Conservation (phyloP, 2,113 vertebrate genomes). For the Grammomys surdaster region DNA sequence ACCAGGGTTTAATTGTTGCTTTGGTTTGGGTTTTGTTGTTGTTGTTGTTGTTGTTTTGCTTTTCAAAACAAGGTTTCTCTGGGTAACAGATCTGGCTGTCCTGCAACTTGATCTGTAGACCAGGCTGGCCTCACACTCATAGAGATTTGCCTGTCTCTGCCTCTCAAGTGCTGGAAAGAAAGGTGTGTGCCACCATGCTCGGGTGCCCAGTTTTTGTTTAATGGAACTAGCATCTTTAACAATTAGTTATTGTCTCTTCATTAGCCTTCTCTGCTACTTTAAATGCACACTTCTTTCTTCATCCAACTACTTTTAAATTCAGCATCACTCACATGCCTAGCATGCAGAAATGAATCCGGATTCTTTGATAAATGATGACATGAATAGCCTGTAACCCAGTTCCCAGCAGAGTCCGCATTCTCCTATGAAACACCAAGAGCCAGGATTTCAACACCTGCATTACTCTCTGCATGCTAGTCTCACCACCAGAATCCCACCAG, state of each 20-base stretch:
- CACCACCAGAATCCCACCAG: not conserved
- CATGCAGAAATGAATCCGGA: not conserved
- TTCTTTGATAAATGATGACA: not conserved
- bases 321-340: not conserved
- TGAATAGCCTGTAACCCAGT: not conserved
- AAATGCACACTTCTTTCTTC: not conserved
- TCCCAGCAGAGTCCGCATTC: not conserved
- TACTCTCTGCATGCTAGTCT: not conserved
- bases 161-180: not conserved
- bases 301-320: not conserved
- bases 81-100: not conserved
- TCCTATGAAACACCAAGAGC: not conserved
- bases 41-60: not conserved
- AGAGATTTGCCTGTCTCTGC: not conserved
- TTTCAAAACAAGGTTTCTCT: not conserved
- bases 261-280: not conserved
- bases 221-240: not conserved
- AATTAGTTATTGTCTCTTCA: not conserved
- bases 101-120: not conserved
- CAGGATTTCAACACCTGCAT: not conserved
- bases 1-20: not conserved
- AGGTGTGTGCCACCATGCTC: not conserved
- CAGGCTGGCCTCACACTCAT: not conserved
- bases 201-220: not conserved
- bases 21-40: not conserved